Conservation (phyloP, 2,797 vertebrate genomes). For the Pelodytes ibericus region DNA sequence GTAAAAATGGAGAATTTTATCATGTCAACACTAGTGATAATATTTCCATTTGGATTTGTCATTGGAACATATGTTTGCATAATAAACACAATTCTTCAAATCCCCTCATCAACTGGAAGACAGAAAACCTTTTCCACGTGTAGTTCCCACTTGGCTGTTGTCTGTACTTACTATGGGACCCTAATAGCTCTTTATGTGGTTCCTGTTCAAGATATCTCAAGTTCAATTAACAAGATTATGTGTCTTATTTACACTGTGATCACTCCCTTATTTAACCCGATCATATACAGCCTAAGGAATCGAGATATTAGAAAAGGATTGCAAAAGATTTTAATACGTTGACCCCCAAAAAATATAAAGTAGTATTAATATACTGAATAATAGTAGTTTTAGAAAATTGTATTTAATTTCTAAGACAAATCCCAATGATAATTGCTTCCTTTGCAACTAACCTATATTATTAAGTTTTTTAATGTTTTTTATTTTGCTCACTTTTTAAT, state of each 20-base stretch:
- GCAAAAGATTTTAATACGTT: neutral
- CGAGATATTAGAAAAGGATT: neutral
- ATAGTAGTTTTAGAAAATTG: too few relatives aligned
- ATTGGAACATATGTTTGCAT: conserved; percentile 17
- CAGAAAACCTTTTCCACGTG: conserved; percentile 20
- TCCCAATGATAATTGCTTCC: too few relatives aligned
- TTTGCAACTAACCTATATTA: too few relatives aligned
- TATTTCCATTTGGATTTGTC: conserved; percentile 13
- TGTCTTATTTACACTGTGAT: conserved; percentile 29
- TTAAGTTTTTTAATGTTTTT: too few relatives aligned
- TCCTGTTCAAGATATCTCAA: neutral
- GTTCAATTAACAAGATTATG: conserved; percentile 4
- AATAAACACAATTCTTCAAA: neutral
- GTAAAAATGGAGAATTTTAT: conserved; percentile 4
- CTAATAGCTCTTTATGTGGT: conserved; percentile 12
- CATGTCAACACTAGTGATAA: neutral
- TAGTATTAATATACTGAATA: neutral
- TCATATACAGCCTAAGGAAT: conserved; percentile 31
- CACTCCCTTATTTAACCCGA: conserved; percentile 20
- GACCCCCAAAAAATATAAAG: neutral
- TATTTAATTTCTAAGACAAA: too few relatives aligned
- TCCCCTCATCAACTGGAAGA: neutral
- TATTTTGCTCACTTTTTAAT: too few relatives aligned
- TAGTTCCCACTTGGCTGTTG: conserved; percentile 16
- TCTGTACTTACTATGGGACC: conserved; percentile 28